Evolutionary conservation across 30 jellyfish, hydroid and myxozoan genomes (phyloP).

Genomic region (Cassiopea xamachana): DNA sequence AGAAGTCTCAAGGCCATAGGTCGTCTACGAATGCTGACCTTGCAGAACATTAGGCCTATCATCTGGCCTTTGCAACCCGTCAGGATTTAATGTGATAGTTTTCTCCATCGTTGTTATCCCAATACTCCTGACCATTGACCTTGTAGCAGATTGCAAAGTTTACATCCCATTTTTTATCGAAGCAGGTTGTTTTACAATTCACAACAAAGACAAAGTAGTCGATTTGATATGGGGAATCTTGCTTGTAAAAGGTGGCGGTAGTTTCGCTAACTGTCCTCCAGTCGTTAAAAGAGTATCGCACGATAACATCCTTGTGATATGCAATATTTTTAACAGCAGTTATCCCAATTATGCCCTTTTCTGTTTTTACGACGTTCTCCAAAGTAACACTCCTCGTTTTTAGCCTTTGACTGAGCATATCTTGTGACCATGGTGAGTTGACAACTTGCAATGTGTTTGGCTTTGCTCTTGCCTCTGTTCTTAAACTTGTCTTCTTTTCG

Average conservation of each 20-base stretch:
- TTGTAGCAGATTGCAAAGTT: constrained; percentile 54
- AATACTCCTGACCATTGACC: constrained; percentile 66
- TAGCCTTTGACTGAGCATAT: background rate
- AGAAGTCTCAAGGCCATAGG: background rate
- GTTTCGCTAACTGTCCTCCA: constrained; percentile 73
- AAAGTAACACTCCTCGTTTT: constrained; percentile 18
- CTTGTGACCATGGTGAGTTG: constrained; percentile 45
- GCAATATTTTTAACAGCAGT: constrained; percentile 83
- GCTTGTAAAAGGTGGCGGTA: constrained; percentile 66
- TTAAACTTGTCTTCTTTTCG: background rate
- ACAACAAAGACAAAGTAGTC: constrained; percentile 76
- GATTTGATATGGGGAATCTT: constrained; percentile 44
- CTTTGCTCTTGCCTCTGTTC: constrained; percentile 6
- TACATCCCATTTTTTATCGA: constrained; percentile 12
- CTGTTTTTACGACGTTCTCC: constrained; percentile 48
- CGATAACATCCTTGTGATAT: constrained; percentile 56
- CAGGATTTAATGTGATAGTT: constrained; percentile 25
- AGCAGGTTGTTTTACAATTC: constrained; percentile 15
- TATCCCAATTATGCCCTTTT: constrained; percentile 69
- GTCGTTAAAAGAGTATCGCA: constrained; percentile 65
- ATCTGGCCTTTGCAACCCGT: background rate
- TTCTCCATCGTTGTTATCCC: constrained; percentile 85
- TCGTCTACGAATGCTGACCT: background rate
- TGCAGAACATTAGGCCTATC: background rate
- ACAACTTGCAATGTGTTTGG: constrained; percentile 20